Percentiles rank a stretch among this genome's conserved stretches.
phyloP scores from a whole-genome alignment of 2,888 invertebrate species.

The Clistopyga incitator region DNA sequence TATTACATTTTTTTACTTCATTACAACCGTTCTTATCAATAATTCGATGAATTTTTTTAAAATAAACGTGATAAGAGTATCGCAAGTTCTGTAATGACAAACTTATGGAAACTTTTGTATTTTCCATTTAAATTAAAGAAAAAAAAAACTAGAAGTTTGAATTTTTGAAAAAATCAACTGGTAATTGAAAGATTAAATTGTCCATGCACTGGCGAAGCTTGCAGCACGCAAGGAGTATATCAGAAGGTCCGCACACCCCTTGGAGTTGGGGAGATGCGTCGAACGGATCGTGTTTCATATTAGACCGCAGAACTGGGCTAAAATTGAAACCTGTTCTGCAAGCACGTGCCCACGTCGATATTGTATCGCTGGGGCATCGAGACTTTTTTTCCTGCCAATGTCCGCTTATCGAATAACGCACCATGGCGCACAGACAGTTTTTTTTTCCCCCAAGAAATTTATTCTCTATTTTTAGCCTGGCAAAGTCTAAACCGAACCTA shows the following conservation, averaged over 20 bases:
- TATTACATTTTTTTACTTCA: not conserved
- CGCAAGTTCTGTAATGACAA: no score
- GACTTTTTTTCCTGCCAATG: not conserved
- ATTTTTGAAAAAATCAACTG: not conserved
- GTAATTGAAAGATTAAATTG: not conserved
- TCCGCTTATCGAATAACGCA: constrained; percentile 16
- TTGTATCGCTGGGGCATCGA: constrained; percentile 2
- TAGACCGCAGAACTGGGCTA: constrained; percentile 13
- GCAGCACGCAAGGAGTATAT: not conserved
- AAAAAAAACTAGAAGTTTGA: not conserved
- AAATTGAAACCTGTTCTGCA: constrained; percentile 23
- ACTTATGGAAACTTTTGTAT: no score
- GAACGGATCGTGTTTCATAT: constrained; percentile 20
- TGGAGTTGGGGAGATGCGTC: not conserved
- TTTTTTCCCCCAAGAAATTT: not conserved
- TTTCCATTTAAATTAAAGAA: not conserved
- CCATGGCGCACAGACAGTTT: not conserved
- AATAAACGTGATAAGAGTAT: no score
- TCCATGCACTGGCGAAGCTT: not conserved
- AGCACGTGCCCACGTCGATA: constrained; percentile 22
- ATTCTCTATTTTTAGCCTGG: not conserved
- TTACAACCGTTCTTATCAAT: not conserved
- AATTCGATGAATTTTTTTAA: no score
- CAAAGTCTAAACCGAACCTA: not conserved
- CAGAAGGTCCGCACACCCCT: not conserved